Percentiles rank a stretch among this genome's conserved stretches.
phyloP scores from a whole-genome alignment of 1,140 invertebrate species.

The Drosophila athabasca region DNA sequence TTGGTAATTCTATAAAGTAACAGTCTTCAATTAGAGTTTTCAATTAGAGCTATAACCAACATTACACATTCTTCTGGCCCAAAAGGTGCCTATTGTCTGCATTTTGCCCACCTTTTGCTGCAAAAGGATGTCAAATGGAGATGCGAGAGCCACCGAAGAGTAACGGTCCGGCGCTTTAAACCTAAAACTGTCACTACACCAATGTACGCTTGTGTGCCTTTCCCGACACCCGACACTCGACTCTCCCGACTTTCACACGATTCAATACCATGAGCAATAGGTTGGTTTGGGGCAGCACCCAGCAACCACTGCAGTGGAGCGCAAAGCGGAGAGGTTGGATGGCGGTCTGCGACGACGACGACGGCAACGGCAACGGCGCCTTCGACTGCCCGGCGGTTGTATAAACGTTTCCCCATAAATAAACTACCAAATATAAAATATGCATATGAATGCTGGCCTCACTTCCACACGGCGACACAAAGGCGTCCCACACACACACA shows the following conservation, averaged over 20 bases:
- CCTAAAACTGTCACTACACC: conserved; percentile 26
- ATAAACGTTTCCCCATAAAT: conserved; percentile 48
- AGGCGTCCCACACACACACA: not conserved
- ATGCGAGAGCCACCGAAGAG: too few relatives aligned
- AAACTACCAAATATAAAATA: conserved; percentile 60
- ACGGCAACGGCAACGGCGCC: not conserved
- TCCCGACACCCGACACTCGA: too few relatives aligned
- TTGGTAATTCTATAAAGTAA: too few relatives aligned
- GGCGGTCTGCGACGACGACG: too few relatives aligned
- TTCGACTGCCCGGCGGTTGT: conserved; percentile 25
- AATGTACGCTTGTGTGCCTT: conserved; percentile 17
- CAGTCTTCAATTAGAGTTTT: too few relatives aligned
- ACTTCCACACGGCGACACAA: conserved; percentile 20
- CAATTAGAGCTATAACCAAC: too few relatives aligned
- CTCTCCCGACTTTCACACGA: too few relatives aligned
- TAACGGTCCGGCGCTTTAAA: conserved; percentile 17
- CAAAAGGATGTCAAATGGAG: not conserved
- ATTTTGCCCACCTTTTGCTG: too few relatives aligned
- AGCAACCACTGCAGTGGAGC: too few relatives aligned
- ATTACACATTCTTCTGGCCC: too few relatives aligned
- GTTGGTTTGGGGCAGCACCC: not conserved
- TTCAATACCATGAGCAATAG: too few relatives aligned
- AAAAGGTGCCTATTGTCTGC: too few relatives aligned
- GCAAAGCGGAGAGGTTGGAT: not conserved
- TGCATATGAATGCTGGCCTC: conserved; percentile 45